phyloP scores from a whole-genome alignment of 2,113 vertebrate species.

The Psilopogon haemacephalus region DNA sequence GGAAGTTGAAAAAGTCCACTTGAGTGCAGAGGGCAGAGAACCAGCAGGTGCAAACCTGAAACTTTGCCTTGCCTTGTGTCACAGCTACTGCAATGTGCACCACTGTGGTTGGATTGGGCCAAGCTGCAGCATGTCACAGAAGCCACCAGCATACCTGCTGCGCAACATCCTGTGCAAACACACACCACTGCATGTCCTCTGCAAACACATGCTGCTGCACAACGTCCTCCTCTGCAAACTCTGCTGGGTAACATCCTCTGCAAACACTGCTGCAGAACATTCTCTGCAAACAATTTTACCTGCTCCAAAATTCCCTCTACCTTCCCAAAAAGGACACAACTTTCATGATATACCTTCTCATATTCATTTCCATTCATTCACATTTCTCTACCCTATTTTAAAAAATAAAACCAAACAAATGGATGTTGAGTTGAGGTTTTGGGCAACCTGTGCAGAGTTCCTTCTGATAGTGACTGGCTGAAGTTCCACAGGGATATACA shows the following conservation, averaged over 20 bases:
- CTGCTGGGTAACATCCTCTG: not conserved
- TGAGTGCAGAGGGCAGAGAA: not conserved
- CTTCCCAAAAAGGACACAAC: not conserved
- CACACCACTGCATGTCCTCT: too few relatives aligned
- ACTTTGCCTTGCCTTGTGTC: not conserved
- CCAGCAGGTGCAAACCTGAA: not conserved
- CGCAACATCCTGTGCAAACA: not conserved
- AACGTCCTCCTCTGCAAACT: not conserved
- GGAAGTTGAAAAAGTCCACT: not conserved
- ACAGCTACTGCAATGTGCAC: not conserved
- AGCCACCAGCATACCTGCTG: not conserved
- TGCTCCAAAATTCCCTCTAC: not conserved
- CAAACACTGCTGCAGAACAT: not conserved
- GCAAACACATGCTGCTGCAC: not conserved
- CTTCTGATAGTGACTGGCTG: not conserved
- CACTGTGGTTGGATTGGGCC: not conserved
- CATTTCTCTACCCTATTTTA: not conserved
- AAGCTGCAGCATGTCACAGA: not conserved
- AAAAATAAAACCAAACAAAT: not conserved
- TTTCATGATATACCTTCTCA: not conserved
- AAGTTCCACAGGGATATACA: not conserved
- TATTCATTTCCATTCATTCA: not conserved
- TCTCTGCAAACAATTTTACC: not conserved
- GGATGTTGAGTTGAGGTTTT: not conserved
- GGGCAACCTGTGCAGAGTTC: not conserved